These are phyloP conservation scores for Stenodema calcarata DNA, from an alignment of 2,888 invertebrate species.

Conservation along the genomic window DNA sequence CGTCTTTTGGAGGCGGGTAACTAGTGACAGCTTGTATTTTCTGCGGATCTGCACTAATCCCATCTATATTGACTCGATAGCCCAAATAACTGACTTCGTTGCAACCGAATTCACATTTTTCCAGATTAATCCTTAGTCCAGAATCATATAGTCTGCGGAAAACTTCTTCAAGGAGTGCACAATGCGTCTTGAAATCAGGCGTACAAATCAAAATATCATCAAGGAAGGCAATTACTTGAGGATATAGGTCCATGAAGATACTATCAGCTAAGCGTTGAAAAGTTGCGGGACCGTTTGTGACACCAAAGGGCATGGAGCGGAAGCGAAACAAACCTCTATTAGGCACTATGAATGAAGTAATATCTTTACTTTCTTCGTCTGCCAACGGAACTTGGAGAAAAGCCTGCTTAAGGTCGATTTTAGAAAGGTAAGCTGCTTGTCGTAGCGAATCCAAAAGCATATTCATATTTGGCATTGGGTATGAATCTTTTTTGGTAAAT, in stretches of 20 bases:
- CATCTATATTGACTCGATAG: constrained; percentile 10
- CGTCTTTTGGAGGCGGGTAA: constrained; percentile 25
- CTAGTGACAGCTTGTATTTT: neutral
- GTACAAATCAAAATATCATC: constrained; percentile 47
- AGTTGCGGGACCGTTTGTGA: constrained; percentile 54
- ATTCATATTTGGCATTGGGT: constrained; percentile 25
- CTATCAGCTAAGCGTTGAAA: constrained; percentile 57
- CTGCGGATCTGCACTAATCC: constrained; percentile 37
- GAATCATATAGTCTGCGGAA: constrained; percentile 10
- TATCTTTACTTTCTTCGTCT: constrained; percentile 54
- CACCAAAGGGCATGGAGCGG: constrained; percentile 59
- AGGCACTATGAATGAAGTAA: constrained; percentile 59
- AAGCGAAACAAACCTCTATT: constrained; percentile 58
- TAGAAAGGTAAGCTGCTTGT: constrained; percentile 6
- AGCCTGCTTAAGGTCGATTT: constrained; percentile 30
- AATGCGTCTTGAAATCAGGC: constrained; percentile 15
- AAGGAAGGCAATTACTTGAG: constrained; percentile 19
- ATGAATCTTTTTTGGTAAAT: constrained; percentile 11
- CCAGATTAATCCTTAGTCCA: constrained; percentile 27
- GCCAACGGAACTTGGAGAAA: constrained; percentile 38
- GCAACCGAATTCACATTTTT: constrained; percentile 43
- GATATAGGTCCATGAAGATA: constrained; percentile 49
- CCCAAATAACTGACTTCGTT: constrained; percentile 43
- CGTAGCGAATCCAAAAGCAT: neutral
- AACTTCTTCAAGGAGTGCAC: neutral